Base-by-base conservation (phyloP, 2,888 invertebrate species). In the Apoderus coryli region DNA sequence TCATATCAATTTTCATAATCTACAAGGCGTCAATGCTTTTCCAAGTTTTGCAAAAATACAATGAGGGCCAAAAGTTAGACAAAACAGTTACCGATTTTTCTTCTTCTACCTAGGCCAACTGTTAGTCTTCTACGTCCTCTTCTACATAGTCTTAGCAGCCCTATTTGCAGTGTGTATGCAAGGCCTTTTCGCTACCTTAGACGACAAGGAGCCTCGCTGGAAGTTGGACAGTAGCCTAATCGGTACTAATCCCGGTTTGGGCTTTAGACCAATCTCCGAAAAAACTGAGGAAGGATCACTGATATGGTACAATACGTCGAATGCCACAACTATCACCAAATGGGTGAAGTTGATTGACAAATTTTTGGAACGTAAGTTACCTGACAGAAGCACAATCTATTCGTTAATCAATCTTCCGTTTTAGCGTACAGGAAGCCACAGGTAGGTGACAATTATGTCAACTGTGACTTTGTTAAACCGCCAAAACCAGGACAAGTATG, bases 91-190 rank as follows among this genome's bases (percentile, higher is more conserved):
- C n/a, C n/a, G n/a, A n/a, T n/a, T n/a, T n/a, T n/a, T n/a, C n/a
- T n/a, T n/a, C 19, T n/a, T 45, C 47, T 32, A 70, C 74, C 13
- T 70, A 90, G 90, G 71, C 37, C 76, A 85, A 54, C 71, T 90
- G 36, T 50, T 79, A 12, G 41, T 76, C 1, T 96, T 95, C 66
- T 96, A 95, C 64, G 40, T 69, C 25, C 67, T 88, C 40, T 95
- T 93, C 67, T 95, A 90, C 63, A 64, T 72, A 27, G 71, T 74
- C 34, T 64, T 96, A 52, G 80, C 80, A 10, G 72, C 78, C 4
- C 63, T 95, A 49, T 93, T 90, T 57, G 69, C 80, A 1, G 71
- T 85, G 29, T 89, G 90, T 57, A 74, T 92, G 71, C 75, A 80
- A 36, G 80, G 79, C 2, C 67, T 96, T 43, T 63, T 82, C 45